A percentile compares a stretch with the other conserved stretches of the same genome.
Evolutionary conservation across 2,888 invertebrate species (phyloP).

Genomic region (Mesopsocus fuscifrons): DNA sequence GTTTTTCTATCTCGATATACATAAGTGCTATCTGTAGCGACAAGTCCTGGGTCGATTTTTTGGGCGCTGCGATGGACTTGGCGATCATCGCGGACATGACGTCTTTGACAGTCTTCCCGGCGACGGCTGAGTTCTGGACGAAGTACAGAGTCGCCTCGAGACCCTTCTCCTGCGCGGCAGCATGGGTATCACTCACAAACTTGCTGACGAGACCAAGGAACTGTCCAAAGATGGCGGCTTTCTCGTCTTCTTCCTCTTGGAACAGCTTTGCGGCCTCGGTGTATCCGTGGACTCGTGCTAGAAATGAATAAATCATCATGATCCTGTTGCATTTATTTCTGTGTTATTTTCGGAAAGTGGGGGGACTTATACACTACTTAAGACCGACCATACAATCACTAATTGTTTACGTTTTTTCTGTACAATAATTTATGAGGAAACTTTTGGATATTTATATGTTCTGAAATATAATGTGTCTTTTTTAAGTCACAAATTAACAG

Average conservation of each 20-base stretch:
- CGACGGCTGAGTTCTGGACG: constrained; percentile 74
- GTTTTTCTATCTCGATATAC: constrained; percentile 92
- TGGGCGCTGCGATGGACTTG: constrained; percentile 85
- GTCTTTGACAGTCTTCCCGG: constrained; percentile 76
- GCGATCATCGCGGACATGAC: constrained; percentile 73
- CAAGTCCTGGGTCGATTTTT: constrained; percentile 78
- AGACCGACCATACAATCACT: too few relatives aligned
- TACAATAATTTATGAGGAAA: too few relatives aligned
- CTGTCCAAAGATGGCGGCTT: constrained; percentile 84
- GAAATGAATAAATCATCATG: too few relatives aligned
- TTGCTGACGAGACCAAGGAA: constrained; percentile 82
- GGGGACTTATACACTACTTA: too few relatives aligned
- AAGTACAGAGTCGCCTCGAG: constrained; percentile 79
- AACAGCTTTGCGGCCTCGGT: constrained; percentile 84
- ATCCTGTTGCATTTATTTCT: too few relatives aligned
- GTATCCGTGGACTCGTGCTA: constrained; percentile 84
- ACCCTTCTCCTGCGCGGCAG: constrained; percentile 87
- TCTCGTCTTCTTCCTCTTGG: constrained; percentile 74
- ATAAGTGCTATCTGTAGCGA: constrained; percentile 76
- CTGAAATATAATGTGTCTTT: too few relatives aligned
- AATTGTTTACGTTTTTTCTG: too few relatives aligned
- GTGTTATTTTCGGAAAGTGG: too few relatives aligned
- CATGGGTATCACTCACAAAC: constrained; percentile 88
- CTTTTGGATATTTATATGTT: too few relatives aligned
- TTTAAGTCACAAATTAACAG: too few relatives aligned